Evolutionary conservation across 2,113 vertebrate genomes (phyloP), one percentile per base, ranked within the genome.

Genomic region (Dasyornis broadbenti): DNA sequence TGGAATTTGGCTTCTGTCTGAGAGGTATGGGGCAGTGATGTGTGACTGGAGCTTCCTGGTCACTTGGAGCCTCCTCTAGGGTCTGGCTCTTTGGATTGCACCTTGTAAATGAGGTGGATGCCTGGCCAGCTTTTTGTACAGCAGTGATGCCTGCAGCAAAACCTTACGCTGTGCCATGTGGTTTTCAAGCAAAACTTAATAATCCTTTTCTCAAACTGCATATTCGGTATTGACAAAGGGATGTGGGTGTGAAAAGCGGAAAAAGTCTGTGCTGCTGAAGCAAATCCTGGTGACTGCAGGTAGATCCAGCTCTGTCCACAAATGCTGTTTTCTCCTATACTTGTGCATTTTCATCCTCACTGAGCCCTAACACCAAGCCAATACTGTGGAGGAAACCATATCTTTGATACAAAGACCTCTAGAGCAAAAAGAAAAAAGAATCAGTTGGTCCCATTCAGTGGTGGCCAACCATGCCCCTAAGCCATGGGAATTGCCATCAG

Each of bases 91-190:
- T 76, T 33, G 40, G 37, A 22, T 72, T 76, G 5, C 13, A 2
- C 71, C 21, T 35, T 6, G 2, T 39, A 63, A n/a, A 78, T 24
- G 7, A 86, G 57, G 16, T 16, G 37, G 91, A 75, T 64, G 31
- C 44, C 37, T 77, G 31, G 37, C 17, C 37, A 52, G 44, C 24
- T 59, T 79, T 60, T 75, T 49, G 31, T 63, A 17, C 44, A 60
- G 1, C 50, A 50, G 33, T 10, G 44, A n/a, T 59, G 10, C 20
- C 28, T 2, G 1, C 39, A 59, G 52, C 24, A 24, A 35, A 33
- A 49, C 40, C 21, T 82, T 30, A 15, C 0, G 2, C 56, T 54
- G 15, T 52, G 8, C 35, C 2, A 1, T 10, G 22, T 54, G 16
- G 52, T 89, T 89, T 64, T 69, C 53, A 40, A 71, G 49, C 15